These are phyloP conservation scores for Caenorhabditis becei DNA, from an alignment of 2,888 invertebrate genomes.

Conservation along the genomic window DNA sequence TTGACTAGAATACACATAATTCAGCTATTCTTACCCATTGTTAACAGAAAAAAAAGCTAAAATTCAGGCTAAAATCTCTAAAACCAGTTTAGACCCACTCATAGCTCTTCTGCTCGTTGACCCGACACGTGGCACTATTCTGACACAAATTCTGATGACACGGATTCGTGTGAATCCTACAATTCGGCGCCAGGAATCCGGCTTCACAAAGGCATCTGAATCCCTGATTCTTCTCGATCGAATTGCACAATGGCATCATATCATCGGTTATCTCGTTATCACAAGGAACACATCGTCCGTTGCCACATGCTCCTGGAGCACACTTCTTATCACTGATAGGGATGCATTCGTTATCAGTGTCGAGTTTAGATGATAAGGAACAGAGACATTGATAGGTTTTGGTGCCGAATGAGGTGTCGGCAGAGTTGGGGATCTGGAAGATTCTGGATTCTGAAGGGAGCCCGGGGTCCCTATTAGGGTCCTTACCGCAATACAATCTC, in stretches of 20 bases:
- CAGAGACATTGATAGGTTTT: constrained; percentile 63
- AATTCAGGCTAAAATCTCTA: not conserved
- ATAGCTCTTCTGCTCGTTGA: constrained; percentile 32
- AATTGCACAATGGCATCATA: constrained; percentile 51
- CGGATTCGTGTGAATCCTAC: constrained; percentile 44
- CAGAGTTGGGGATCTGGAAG: constrained; percentile 27
- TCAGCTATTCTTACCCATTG: too few relatives aligned
- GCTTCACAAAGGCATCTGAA: constrained; percentile 65
- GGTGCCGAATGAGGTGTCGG: constrained; percentile 32
- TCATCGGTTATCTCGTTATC: too few relatives aligned
- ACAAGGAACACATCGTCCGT: constrained; percentile 60
- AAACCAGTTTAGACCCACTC: constrained; percentile 33
- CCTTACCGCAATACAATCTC: constrained; percentile 65
- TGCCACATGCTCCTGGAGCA: constrained; percentile 30
- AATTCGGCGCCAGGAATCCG: constrained; percentile 49
- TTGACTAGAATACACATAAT: too few relatives aligned
- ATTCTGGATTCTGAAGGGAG: too few relatives aligned
- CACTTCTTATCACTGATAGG: constrained; percentile 21
- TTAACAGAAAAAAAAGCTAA: too few relatives aligned
- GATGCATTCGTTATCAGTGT: constrained; percentile 29
- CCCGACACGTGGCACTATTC: constrained; percentile 49
- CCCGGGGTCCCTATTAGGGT: not conserved
- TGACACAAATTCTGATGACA: constrained; percentile 59
- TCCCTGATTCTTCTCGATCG: constrained; percentile 28
- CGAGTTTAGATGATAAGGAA: constrained; percentile 45